A percentile compares a stretch with the other conserved stretches of the same genome.
Evolutionary conservation across 2,113 vertebrate species (phyloP).

Genomic region (Urocitellus parryii): DNA sequence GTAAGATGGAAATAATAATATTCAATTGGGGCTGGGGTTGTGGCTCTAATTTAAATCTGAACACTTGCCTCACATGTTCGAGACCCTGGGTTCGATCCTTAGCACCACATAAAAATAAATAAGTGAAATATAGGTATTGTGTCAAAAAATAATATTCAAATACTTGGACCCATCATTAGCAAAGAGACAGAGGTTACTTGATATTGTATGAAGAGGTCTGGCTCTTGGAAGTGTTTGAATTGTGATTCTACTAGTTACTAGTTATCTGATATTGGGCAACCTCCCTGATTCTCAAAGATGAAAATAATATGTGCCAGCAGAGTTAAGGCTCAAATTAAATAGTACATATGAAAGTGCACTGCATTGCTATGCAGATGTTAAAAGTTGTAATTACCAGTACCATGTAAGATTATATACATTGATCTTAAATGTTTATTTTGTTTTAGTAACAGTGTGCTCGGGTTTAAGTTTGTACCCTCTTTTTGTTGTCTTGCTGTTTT

Average conservation of each 20-base stretch:
- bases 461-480: background rate
- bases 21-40: background rate
- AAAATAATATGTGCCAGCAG: background rate
- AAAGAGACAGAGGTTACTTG: constrained; percentile 4
- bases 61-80: too few relatives aligned
- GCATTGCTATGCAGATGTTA: background rate
- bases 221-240: background rate
- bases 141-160: background rate
- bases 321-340: background rate
- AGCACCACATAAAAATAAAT: too few relatives aligned
- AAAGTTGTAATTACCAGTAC: background rate
- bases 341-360: background rate
- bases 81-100: too few relatives aligned
- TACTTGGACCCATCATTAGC: background rate
- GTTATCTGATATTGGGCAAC: background rate
- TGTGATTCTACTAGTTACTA: background rate
- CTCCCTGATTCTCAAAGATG: background rate
- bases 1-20: background rate
- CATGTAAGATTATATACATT: background rate
- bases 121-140: too few relatives aligned
- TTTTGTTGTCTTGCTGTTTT: background rate
- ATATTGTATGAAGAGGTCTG: background rate
- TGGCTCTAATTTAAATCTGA: too few relatives aligned
- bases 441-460: background rate
- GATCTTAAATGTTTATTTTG: background rate